Base-by-base conservation (phyloP, 2,113 vertebrate genomes). In the Pogona vitticeps region DNA sequence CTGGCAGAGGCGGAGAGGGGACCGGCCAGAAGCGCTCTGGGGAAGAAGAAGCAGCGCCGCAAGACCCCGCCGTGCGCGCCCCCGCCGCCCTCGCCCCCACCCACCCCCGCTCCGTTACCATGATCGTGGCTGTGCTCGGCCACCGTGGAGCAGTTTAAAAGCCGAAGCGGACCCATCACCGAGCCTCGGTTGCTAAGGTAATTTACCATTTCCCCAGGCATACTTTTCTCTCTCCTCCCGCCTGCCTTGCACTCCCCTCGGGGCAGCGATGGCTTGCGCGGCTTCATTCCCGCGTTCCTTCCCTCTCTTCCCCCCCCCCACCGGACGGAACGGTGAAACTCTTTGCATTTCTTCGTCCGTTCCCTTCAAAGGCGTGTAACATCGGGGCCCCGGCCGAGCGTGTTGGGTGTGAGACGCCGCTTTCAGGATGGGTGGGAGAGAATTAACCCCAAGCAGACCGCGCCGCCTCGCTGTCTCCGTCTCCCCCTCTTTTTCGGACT, bases 161-260 rank as follows among this genome's bases (percentile, higher is more conserved):
- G 89, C 91, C 79, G 75, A 90, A 93, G 86, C 61, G 91, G 86
- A 78, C 91, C 80, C 79, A 75, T 6, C 83, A 83, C 90, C 84
- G 82, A 94, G 90, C 92, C 92, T 90, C 87, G 94, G 93, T 95
- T 95, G 96, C 96, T 93, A 96, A 96, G 96, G 96, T 96, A 96
- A 96, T 96, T n/a, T 88, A 92, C 90, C 91, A 88, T 77, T 94
- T 91, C 89, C 59, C 85, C 75, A 52, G 38, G 82, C 82, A 31
- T 40, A 36, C 17, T 73, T 31, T 28, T n/a, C 82, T 6, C 9
- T 20, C 63, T 6, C 36, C 23, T 10, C n/a, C 26, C 2, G 14
- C 28, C 23, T 21, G 6, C 2, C 23, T 8, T 28, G 12, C 59
- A 14, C 59, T 61, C 59, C 20, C 59, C 28, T 61, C 59, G 20